Conservation (phyloP, 1,140 invertebrate genomes). For the Piezodorus guildinii region DNA sequence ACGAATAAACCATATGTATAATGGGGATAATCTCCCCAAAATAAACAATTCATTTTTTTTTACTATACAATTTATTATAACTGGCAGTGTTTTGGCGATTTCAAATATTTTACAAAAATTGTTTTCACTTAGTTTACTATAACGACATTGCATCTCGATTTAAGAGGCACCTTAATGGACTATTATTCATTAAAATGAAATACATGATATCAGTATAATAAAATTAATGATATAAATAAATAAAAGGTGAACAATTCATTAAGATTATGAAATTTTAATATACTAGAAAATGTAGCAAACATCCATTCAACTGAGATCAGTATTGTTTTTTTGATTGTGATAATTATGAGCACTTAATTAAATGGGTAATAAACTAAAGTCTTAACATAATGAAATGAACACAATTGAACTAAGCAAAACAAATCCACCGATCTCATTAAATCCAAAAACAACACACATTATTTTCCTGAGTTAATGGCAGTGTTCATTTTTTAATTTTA, state of each 20-base stretch:
- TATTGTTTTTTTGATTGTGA: slow-evolving; percentile 6
- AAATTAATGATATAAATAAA: neutral
- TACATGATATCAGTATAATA: neutral
- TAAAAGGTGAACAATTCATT: neutral
- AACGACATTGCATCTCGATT: slow-evolving; percentile 9
- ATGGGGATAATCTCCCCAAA: neutral
- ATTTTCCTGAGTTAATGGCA: slow-evolving; percentile 11
- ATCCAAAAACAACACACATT: neutral
- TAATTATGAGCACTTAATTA: slow-evolving; percentile 13
- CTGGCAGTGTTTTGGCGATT: slow-evolving; percentile 10
- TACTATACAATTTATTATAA: neutral
- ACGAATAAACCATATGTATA: slow-evolving; percentile 10
- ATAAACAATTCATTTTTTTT: slow-evolving; percentile 3
- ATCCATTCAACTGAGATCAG: slow-evolving; percentile 11
- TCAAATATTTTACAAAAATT: slow-evolving; percentile 13
- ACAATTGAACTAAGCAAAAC: neutral
- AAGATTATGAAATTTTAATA: neutral
- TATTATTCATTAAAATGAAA: neutral
- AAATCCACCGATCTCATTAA: neutral
- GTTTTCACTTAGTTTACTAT: slow-evolving; percentile 8
- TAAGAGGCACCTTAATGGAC: slow-evolving; percentile 10
- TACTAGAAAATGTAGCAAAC: neutral
- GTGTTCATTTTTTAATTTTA: slow-evolving; percentile 10
- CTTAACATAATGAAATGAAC: neutral
- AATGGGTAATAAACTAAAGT: neutral